These are phyloP conservation scores for Apocrypta bakeri DNA, from an alignment of 1,140 invertebrate genomes.

Conservation along the genomic window DNA sequence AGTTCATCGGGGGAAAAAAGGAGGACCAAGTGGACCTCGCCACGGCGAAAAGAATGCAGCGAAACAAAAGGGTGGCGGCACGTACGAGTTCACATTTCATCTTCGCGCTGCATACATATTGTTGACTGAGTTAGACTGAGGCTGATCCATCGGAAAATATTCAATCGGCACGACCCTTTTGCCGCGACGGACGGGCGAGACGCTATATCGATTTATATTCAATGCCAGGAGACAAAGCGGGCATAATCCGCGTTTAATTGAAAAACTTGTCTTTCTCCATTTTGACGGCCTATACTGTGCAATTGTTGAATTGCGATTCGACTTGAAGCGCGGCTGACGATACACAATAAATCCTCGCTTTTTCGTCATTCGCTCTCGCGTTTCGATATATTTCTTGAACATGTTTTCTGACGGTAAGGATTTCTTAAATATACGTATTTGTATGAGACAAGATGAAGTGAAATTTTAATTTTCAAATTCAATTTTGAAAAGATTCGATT, in stretches of 20 bases:
- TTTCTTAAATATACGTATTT: too few relatives aligned
- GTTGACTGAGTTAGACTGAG: constrained; percentile 43
- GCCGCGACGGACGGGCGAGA: background rate
- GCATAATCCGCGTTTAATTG: constrained; percentile 71
- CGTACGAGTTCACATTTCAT: constrained; percentile 40
- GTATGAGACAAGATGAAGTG: too few relatives aligned
- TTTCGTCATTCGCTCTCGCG: background rate
- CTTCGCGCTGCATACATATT: constrained; percentile 28
- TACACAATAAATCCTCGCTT: constrained; percentile 4
- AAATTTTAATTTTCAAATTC: too few relatives aligned
- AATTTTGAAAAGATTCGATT: too few relatives aligned
- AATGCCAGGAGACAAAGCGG: constrained; percentile 67
- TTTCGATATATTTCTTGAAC: too few relatives aligned
- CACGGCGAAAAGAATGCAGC: constrained; percentile 19
- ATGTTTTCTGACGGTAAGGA: too few relatives aligned
- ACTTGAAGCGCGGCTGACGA: background rate
- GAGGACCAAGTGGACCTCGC: background rate
- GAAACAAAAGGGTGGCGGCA: constrained; percentile 34
- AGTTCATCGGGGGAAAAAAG: background rate
- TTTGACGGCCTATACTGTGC: background rate
- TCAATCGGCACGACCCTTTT: constrained; percentile 29
- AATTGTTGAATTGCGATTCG: background rate
- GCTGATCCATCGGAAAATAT: constrained; percentile 52
- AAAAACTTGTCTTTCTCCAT: constrained; percentile 61
- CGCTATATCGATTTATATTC: constrained; percentile 66